Conservation (phyloP, 2,888 invertebrate species). For the Petrolisthes manimaculis region DNA sequence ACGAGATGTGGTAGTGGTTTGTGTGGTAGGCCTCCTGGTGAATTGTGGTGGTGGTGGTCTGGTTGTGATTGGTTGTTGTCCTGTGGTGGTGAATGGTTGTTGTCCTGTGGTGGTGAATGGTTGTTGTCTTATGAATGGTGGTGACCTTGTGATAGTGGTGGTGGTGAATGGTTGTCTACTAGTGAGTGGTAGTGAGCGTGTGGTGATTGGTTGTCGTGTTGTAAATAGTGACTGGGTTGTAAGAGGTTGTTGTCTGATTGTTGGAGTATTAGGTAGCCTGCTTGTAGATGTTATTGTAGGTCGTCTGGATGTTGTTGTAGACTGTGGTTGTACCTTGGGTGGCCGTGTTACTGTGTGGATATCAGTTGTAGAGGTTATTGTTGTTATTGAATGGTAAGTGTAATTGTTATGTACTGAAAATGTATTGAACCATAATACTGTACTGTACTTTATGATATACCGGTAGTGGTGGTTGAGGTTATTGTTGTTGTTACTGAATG, state of each 20-base stretch:
- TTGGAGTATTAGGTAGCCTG: not conserved
- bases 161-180: slow-evolving; percentile 9
- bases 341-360: not conserved
- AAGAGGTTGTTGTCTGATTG: slow-evolving; percentile 1
- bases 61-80: slow-evolving; percentile 33
- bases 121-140: slow-evolving; percentile 22
- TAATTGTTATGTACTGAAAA: too few species aligned
- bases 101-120: slow-evolving; percentile 22
- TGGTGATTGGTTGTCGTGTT: not conserved
- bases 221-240: not conserved
- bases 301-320: slow-evolving; percentile 14
- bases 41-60: not conserved
- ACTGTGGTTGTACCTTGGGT: not conserved
- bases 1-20: slow-evolving; percentile 4
- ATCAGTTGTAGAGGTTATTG: too few species aligned
- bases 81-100: slow-evolving; percentile 25
- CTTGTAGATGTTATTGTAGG: not conserved
- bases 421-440: too few species aligned
- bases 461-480: not conserved
- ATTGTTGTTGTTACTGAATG: not conserved
- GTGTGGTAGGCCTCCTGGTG: not conserved
- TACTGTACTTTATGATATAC: not conserved
- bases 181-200: slow-evolving; percentile 18
- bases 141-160: slow-evolving; percentile 16
- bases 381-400: too few species aligned